These are phyloP conservation scores for Rutpela maculata DNA, from an alignment of 2,888 invertebrate genomes.

Conservation along the genomic window DNA sequence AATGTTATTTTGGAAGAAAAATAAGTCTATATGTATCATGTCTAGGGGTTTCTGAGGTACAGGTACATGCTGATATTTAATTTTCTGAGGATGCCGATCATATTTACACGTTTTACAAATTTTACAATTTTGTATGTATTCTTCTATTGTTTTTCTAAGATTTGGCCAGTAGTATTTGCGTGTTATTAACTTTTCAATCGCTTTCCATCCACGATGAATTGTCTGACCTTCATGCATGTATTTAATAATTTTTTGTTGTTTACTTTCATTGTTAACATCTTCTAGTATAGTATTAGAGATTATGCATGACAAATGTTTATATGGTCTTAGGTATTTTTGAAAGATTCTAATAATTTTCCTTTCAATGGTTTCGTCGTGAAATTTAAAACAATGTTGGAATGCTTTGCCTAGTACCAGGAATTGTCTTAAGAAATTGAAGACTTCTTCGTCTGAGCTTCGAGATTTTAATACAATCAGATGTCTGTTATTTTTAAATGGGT, in stretches of 20 bases:
- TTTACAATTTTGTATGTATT: slow-evolving; percentile 12
- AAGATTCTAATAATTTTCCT: background rate
- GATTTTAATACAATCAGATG: no score
- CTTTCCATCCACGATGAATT: slow-evolving; percentile 33
- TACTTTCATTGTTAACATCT: background rate
- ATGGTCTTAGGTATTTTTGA: background rate
- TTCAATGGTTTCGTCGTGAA: background rate
- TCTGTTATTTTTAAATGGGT: no score
- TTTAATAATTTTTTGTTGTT: slow-evolving; percentile 20
- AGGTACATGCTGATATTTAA: slow-evolving; percentile 32
- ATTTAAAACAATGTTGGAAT: background rate
- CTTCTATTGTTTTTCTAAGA: background rate
- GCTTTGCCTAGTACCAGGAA: background rate
- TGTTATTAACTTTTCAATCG: slow-evolving; percentile 9
- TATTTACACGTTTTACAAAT: slow-evolving; percentile 26
- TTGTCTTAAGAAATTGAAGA: background rate
- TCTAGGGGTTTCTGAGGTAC: slow-evolving; percentile 33
- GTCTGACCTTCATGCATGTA: slow-evolving; percentile 34
- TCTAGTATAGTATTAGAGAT: background rate
- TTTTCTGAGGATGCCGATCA: slow-evolving; percentile 28
- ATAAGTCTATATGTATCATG: slow-evolving; percentile 35
- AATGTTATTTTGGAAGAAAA: slow-evolving; percentile 29
- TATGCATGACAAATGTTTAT: background rate
- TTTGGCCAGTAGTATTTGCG: slow-evolving; percentile 31
- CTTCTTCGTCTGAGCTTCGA: no score